These are phyloP conservation scores for Vanessa cardui DNA, from an alignment of 2,888 invertebrate genomes.

Conservation along the genomic window DNA sequence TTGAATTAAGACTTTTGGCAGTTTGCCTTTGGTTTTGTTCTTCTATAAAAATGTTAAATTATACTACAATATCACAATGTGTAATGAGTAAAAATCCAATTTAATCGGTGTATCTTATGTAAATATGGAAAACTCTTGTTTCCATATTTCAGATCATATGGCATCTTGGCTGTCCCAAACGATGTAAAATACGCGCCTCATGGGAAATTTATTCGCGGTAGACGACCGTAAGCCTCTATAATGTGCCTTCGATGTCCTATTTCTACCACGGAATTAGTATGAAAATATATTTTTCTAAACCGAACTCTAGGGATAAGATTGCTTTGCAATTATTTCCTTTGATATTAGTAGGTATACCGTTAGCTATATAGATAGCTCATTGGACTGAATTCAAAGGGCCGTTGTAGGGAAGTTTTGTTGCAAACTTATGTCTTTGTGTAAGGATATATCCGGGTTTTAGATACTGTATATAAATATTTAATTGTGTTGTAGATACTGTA, in stretches of 20 bases:
- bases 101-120: constrained; percentile 13
- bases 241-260: constrained; percentile 64
- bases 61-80: too few species aligned
- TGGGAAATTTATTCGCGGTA: constrained; percentile 76
- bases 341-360: constrained; percentile 12
- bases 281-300: constrained; percentile 38
- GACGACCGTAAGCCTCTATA: constrained; percentile 63
- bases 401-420: too few species aligned
- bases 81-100: background rate
- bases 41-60: too few species aligned
- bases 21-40: background rate
- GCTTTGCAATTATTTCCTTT: constrained; percentile 31
- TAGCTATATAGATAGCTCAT: too few species aligned
- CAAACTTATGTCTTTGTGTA: too few species aligned
- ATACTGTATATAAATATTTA: too few species aligned
- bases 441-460: too few species aligned
- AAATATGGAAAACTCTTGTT: constrained; percentile 29
- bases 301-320: constrained; percentile 23
- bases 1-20: too few species aligned
- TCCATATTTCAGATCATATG: constrained; percentile 35
- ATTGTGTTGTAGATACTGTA: too few species aligned
- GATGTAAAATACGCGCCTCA: constrained; percentile 67
- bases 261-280: constrained; percentile 48
- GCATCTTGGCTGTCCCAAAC: constrained; percentile 40
- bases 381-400: too few species aligned